These are phyloP conservation scores for Plotosus lineatus DNA, from an alignment of 2,113 vertebrate genomes.

Conservation along the genomic window DNA sequence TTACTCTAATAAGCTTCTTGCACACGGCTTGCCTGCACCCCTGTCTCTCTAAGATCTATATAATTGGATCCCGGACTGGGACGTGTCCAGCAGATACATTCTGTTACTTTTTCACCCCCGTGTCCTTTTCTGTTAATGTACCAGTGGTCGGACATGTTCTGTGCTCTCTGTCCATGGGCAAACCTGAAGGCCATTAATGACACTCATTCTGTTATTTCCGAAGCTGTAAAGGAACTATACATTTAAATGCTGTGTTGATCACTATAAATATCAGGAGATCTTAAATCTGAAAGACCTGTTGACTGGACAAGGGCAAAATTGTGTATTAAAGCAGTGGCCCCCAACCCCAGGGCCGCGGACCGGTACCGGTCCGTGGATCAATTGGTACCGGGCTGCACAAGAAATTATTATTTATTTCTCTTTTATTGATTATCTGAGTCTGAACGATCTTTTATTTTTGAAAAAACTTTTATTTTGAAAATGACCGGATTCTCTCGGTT, in stretches of 20 bases:
- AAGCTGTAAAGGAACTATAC: constrained; percentile 68
- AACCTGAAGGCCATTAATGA: constrained; percentile 71
- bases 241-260: constrained; percentile 71
- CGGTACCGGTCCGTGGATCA: too few relatives aligned
- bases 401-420: too few relatives aligned
- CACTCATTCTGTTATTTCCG: constrained; percentile 72
- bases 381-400: too few relatives aligned
- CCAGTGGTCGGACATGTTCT: background rate
- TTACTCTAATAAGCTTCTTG: constrained; percentile 73
- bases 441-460: too few relatives aligned
- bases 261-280: background rate
- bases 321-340: too few relatives aligned
- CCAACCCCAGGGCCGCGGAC: too few relatives aligned
- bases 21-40: constrained; percentile 59
- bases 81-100: constrained; percentile 24
- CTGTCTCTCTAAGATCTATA: constrained; percentile 35
- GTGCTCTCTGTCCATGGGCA: constrained; percentile 53
- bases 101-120: constrained; percentile 39
- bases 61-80: constrained; percentile 34
- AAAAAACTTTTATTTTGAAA: too few relatives aligned
- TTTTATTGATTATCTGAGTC: too few relatives aligned
- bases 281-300: background rate
- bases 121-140: constrained; percentile 30
- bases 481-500: too few relatives aligned
- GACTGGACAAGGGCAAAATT: background rate